Conservation (phyloP, 2,113 vertebrate genomes). For the Perca fluviatilis region DNA sequence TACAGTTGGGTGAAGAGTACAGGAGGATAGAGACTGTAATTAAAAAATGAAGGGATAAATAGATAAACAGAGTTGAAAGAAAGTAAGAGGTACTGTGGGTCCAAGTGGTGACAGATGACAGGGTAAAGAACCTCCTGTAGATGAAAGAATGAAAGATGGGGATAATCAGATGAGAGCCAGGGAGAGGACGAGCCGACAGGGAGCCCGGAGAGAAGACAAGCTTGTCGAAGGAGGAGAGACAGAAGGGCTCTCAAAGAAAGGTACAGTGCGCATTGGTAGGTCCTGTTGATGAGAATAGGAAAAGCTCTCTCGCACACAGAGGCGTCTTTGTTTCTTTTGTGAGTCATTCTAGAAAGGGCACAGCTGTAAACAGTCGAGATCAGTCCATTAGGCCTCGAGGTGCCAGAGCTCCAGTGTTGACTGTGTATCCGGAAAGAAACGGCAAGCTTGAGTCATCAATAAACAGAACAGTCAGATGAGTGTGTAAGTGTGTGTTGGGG, state of each 20-base stretch:
- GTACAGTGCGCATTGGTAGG: conserved; percentile 49
- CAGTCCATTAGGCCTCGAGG: conserved; percentile 80
- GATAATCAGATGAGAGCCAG: not conserved
- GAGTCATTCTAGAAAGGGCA: conserved; percentile 80
- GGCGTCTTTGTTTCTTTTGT: conserved; percentile 77
- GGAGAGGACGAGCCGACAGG: conserved; percentile 13
- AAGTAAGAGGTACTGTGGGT: not conserved
- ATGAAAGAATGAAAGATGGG: conserved; percentile 20
- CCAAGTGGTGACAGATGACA: conserved; percentile 16
- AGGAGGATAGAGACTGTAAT: not conserved
- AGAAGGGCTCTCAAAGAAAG: conserved; percentile 54
- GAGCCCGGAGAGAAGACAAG: not conserved
- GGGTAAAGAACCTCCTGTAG: conserved; percentile 30
- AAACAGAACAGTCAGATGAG: conserved; percentile 76
- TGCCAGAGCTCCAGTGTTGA: conserved; percentile 76
- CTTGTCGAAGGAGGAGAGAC: conserved; percentile 27
- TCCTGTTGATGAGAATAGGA: conserved; percentile 72
- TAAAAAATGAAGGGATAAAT: not conserved
- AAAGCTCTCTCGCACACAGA: conserved; percentile 72
- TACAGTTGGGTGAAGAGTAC: not conserved
- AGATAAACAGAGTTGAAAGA: conserved; percentile 9
- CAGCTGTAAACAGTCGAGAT: conserved; percentile 81
- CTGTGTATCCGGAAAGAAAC: conserved; percentile 78
- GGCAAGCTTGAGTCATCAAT: conserved; percentile 80
- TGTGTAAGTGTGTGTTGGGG: conserved; percentile 51